These are phyloP conservation scores for Daubentonia madagascariensis DNA, from an alignment of 2,113 vertebrate species.

Conservation along the genomic window DNA sequence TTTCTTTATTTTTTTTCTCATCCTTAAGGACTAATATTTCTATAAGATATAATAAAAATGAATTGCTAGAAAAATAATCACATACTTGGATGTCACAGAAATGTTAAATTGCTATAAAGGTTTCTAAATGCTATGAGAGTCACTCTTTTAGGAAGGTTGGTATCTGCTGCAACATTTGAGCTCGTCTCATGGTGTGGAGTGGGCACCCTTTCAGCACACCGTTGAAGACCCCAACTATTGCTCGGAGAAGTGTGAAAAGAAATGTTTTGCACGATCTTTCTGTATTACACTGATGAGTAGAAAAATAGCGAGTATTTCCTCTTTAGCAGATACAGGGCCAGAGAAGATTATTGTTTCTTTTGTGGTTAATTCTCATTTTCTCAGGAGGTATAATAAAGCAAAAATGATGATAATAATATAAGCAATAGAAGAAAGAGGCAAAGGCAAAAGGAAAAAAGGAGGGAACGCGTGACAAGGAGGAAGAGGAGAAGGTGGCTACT, in stretches of 20 bases:
- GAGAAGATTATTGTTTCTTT: neutral
- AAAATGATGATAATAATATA: neutral
- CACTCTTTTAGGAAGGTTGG: neutral
- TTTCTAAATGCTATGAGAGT: neutral
- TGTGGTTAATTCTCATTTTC: neutral
- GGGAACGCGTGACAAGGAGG: no score
- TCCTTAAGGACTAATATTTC: neutral
- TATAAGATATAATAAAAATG: neutral
- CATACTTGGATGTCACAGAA: neutral
- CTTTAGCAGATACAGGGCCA: neutral
- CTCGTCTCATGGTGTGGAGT: neutral
- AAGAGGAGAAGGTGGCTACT: neutral
- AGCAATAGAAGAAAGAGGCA: neutral
- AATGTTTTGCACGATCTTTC: neutral
- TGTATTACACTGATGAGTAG: neutral
- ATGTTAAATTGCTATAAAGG: neutral
- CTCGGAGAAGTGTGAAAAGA: neutral
- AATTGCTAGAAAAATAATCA: neutral
- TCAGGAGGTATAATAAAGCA: neutral
- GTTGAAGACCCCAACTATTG: accelerated
- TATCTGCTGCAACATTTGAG: neutral
- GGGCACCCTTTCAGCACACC: accelerated
- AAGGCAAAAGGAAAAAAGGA: neutral
- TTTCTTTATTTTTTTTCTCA: neutral
- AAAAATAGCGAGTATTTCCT: neutral